Conservation (phyloP, 2,113 vertebrate genomes). For the Thymallus thymallus region DNA sequence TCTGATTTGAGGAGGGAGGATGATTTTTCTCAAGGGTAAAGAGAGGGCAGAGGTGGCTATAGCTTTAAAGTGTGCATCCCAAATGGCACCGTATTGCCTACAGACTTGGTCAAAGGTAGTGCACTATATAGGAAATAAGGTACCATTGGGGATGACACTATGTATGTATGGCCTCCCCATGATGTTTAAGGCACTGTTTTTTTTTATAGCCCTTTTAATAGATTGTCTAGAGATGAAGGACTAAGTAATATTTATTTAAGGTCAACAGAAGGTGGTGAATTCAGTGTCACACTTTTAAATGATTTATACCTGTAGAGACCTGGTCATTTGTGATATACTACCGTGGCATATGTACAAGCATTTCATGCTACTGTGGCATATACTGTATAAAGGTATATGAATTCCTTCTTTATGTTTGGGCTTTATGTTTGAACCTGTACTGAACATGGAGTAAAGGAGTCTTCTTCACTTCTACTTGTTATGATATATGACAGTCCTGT, state of each 20-base stretch:
- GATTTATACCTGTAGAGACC: not conserved
- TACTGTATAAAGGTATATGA: too few species aligned
- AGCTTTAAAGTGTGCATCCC: conserved; percentile 1
- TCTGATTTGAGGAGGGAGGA: conserved; percentile 51
- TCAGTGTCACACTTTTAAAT: not conserved
- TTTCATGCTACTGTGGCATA: too few species aligned
- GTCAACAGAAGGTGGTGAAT: not conserved
- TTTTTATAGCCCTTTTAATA: not conserved
- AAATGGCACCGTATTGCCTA: not conserved
- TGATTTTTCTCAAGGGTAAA: conserved; percentile 33
- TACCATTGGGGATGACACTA: too few species aligned
- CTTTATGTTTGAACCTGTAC: too few species aligned
- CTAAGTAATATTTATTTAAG: not conserved
- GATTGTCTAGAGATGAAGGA: not conserved
- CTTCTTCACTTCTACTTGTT: too few species aligned
- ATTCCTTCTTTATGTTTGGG: too few species aligned
- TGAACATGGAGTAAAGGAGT: too few species aligned
- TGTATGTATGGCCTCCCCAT: not conserved
- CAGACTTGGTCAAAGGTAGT: too few species aligned
- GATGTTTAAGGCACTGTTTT: not conserved
- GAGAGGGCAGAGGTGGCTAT: conserved; percentile 27
- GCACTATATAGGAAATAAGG: too few species aligned
- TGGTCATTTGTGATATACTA: not conserved
- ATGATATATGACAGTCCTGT: too few species aligned
- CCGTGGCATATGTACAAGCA: too few species aligned